phyloP scores from a whole-genome alignment of 2,113 vertebrate genomes.

The Poicephalus gulielmi region DNA sequence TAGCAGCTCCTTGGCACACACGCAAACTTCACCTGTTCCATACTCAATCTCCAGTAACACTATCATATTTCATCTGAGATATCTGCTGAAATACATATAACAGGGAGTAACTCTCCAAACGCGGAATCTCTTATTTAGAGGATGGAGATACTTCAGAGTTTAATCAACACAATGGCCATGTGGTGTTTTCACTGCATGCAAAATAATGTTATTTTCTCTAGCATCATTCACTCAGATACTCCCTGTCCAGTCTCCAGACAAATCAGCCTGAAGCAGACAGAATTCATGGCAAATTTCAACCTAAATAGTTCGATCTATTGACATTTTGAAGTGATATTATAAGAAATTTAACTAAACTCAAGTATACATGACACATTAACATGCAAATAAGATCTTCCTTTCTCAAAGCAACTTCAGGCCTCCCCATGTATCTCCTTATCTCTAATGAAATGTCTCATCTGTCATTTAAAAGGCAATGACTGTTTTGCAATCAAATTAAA shows the following conservation, averaged over 20 bases:
- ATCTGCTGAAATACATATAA: not conserved
- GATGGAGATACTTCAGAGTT: not conserved
- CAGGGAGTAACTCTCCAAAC: not conserved
- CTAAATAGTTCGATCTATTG: not conserved
- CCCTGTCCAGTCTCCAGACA: not conserved
- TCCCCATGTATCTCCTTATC: not conserved
- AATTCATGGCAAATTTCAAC: not conserved
- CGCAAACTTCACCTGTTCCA: too few relatives aligned
- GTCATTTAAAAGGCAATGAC: not conserved
- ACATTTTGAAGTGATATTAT: not conserved
- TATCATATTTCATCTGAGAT: accelerated
- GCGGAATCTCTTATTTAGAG: not conserved
- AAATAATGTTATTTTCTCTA: not conserved
- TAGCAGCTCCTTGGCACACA: not conserved
- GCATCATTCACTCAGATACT: not conserved
- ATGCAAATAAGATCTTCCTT: not conserved
- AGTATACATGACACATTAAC: not conserved
- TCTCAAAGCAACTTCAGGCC: not conserved
- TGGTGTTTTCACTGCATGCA: not conserved
- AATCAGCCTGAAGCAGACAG: not conserved
- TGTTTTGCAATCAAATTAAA: not conserved
- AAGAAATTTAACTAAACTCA: not conserved
- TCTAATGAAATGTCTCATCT: not conserved
- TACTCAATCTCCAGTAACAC: not conserved
- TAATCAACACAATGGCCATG: accelerated